These are phyloP conservation scores for Nematolebias whitei DNA, from an alignment of 2,113 vertebrate species.

Conservation along the genomic window DNA sequence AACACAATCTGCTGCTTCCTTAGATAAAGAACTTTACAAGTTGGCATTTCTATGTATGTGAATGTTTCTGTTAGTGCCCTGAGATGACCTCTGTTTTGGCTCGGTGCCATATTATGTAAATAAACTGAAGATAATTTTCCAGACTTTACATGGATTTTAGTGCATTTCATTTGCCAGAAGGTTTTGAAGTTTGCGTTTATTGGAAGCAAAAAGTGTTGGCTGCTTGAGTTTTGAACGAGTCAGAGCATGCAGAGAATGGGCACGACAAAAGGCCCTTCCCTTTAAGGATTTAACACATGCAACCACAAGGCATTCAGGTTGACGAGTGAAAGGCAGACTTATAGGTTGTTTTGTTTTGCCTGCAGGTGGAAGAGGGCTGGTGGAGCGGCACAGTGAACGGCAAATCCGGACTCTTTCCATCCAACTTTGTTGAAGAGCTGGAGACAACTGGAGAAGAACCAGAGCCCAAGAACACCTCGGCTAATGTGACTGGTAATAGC, in stretches of 20 bases:
- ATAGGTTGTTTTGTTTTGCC: neutral
- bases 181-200: neutral
- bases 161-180: neutral
- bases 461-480: constrained; percentile 79
- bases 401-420: constrained; percentile 90
- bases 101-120: no score
- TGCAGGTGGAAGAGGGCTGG: constrained; percentile 97
- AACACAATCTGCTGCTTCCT: no score
- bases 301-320: neutral
- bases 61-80: no score
- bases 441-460: constrained; percentile 83
- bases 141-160: no score
- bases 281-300: neutral
- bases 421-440: constrained; percentile 95
- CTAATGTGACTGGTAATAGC: constrained; percentile 84
- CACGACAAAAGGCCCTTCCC: no score
- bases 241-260: neutral
- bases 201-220: neutral
- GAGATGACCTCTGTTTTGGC: no score
- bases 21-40: no score
- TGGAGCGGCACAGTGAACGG: constrained; percentile 88
- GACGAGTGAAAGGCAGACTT: no score
- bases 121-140: no score
- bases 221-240: neutral
- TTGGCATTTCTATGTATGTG: no score